Evolutionary conservation across 2,888 invertebrate genomes (phyloP), one percentile per base, ranked within the genome.

Genomic region (Slavum lentiscoides): DNA sequence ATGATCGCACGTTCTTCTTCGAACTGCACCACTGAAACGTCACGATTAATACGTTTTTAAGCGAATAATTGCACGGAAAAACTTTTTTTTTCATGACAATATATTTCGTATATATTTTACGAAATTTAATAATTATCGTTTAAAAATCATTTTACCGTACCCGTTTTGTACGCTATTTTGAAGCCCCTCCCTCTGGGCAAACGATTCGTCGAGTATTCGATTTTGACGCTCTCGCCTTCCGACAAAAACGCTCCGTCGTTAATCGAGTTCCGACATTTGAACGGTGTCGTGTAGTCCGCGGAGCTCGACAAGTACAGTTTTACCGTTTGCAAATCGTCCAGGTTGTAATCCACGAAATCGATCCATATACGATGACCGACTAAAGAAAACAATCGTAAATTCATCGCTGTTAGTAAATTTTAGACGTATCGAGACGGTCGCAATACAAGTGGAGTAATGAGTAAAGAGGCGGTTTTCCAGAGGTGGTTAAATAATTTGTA

Each of bases 191-290:
- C 92, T 0, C 88, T 88, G 0, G 91, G 91, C 84, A 89, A 89
- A 82, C 89, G 88, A 1, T 90, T 91, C 0, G 92, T 92, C 82
- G 88, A 88, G 76, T 93, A 86, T 68, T 89, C 88, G n/a, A 93
- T 86, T 75, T 89, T 86, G 74, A 93, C 85, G 67, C 89, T 87
- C 85, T 93, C 92, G 0, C 89, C 88, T 21, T 88, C 86, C 0
- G 93, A 92, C 0, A 93, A 88, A 85, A 90, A 93, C 19, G 90
- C 88, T 0, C 92, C 92, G 83, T 91, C 92, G 9, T 90, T 91
- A 55, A 92, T 85, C 39, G 91, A 87, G 59, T 88, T 88, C 0
- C 87, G 85, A 49, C 87, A 87, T 66, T 87, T 86, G 85, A 90
- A 92, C 0, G 92, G 91, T 30, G 74, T 77, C 17, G 81, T 58